A percentile compares a stretch with the other conserved stretches of the same genome.
Conservation (phyloP, 2,888 invertebrate genomes). For the Ectemnius lituratus region DNA sequence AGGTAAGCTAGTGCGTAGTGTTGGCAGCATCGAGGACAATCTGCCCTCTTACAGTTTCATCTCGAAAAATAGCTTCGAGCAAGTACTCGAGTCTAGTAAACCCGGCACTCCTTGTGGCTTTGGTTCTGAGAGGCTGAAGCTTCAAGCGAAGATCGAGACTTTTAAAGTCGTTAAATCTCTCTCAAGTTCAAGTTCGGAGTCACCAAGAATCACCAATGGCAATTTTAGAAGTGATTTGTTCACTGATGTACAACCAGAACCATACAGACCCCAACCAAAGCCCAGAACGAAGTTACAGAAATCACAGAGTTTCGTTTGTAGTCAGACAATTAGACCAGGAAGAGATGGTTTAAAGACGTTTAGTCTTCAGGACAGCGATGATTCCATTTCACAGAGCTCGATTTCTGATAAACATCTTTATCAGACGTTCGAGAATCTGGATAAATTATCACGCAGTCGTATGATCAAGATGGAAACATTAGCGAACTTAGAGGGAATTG, state of each 20-base stretch:
- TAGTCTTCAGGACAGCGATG: not conserved
- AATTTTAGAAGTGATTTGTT: too few species aligned
- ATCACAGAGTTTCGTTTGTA: constrained; percentile 37
- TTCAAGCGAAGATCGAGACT: constrained; percentile 40
- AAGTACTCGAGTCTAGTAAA: constrained; percentile 37
- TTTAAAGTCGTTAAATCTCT: constrained; percentile 3
- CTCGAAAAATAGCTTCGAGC: constrained; percentile 60
- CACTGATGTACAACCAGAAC: not conserved
- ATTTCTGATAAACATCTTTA: not conserved
- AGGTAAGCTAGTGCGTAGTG: constrained; percentile 75
- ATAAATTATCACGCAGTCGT: constrained; percentile 8
- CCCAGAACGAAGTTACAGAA: constrained; percentile 19
- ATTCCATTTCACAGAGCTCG: not conserved
- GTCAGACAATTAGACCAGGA: not conserved
- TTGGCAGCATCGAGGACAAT: constrained; percentile 57
- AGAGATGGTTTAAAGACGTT: not conserved
- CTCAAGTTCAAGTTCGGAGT: not conserved
- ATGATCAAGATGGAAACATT: constrained; percentile 55
- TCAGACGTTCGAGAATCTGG: not conserved
- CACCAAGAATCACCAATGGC: too few species aligned
- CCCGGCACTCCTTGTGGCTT: constrained; percentile 19
- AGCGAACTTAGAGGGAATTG: constrained; percentile 33
- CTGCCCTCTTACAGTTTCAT: constrained; percentile 66
- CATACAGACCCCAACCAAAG: not conserved
- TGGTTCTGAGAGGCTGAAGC: constrained; percentile 41